phyloP scores from a whole-genome alignment of 2,113 vertebrate species.

The Pelecanus crispus region DNA sequence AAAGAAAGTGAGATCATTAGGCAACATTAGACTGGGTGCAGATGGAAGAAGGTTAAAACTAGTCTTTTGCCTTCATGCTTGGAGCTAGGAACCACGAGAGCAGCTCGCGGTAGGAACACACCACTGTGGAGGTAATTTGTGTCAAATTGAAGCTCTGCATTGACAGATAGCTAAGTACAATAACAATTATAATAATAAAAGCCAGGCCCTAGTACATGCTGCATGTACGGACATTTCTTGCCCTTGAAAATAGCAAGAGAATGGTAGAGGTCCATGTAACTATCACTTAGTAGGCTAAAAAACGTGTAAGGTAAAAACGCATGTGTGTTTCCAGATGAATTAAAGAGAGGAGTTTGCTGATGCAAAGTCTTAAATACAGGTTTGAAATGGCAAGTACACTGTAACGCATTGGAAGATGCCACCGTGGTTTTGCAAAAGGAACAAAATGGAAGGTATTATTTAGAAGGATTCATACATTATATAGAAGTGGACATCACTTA shows the following conservation, averaged over 20 bases:
- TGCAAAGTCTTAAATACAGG: neutral
- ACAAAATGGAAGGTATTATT: neutral
- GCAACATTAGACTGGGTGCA: neutral
- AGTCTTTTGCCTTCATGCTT: neutral
- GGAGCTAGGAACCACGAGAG: neutral
- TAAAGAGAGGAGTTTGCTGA: neutral
- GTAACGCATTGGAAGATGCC: neutral
- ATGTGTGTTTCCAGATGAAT: neutral
- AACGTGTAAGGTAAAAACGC: neutral
- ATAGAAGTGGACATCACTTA: neutral
- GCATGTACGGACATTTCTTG: neutral
- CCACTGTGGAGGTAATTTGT: slow-evolving; percentile 13
- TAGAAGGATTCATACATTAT: neutral
- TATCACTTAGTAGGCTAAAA: neutral
- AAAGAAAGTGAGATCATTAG: neutral
- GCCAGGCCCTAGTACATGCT: neutral
- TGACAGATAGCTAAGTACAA: slow-evolving; percentile 46
- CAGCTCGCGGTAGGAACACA: neutral
- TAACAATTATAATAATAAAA: slow-evolving; percentile 60
- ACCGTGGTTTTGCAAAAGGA: neutral
- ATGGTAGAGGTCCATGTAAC: neutral
- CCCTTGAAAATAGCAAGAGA: slow-evolving; percentile 44
- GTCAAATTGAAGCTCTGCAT: slow-evolving; percentile 27
- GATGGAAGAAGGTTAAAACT: slow-evolving; percentile 19
- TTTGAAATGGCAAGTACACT: neutral